These are phyloP conservation scores for Ylistrum balloti DNA, from an alignment of 1,140 invertebrate genomes.

Conservation along the genomic window DNA sequence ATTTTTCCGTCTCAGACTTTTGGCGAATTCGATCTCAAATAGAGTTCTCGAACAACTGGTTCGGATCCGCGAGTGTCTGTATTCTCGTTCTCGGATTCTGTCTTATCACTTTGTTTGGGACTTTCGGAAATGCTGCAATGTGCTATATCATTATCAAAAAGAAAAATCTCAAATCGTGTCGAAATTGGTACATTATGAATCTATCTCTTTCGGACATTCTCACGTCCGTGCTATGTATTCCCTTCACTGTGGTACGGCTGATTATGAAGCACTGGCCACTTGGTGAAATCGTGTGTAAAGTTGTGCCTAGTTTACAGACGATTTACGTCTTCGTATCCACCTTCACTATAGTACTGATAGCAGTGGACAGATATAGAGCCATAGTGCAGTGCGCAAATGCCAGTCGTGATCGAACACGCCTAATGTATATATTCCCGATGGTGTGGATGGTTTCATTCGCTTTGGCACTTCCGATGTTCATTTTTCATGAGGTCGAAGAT, in stretches of 20 bases:
- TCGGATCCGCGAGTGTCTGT: conserved; percentile 18
- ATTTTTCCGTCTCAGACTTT: background rate
- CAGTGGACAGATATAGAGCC: conserved; percentile 81
- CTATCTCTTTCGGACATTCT: conserved; percentile 82
- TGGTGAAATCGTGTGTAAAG: conserved; percentile 79
- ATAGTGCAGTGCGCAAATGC: conserved; percentile 74
- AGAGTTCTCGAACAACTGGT: background rate
- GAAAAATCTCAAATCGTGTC: conserved; percentile 67
- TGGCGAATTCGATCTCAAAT: background rate
- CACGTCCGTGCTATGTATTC: conserved; percentile 78
- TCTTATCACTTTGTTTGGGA: conserved; percentile 81
- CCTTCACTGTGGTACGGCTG: conserved; percentile 78
- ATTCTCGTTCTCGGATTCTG: conserved; percentile 80
- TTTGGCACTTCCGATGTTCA: conserved; percentile 80
- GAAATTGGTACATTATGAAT: conserved; percentile 82
- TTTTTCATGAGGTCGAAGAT: conserved; percentile 77
- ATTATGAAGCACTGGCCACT: conserved; percentile 80
- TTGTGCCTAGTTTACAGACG: conserved; percentile 80
- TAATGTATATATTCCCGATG: conserved; percentile 55
- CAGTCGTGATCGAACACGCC: conserved; percentile 42
- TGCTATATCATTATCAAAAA: conserved; percentile 80
- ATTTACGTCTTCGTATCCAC: conserved; percentile 83
- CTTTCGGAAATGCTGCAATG: conserved; percentile 82
- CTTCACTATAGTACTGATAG: conserved; percentile 82
- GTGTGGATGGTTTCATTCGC: conserved; percentile 79